Evolutionary conservation across 2,888 invertebrate species (phyloP).

Genomic region (Sylvicola cinctus): DNA sequence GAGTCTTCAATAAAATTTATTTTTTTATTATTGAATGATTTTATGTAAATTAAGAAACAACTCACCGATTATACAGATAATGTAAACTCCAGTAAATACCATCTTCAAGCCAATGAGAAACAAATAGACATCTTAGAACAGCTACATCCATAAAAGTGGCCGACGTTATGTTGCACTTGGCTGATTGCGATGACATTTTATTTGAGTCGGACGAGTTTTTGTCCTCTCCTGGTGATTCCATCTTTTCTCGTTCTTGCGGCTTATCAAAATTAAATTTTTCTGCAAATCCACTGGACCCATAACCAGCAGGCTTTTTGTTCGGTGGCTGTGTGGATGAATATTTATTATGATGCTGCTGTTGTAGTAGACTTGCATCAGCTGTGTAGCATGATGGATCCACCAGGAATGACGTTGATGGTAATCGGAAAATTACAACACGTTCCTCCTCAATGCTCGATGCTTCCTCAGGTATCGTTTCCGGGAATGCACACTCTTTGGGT

Average conservation of each 20-base stretch:
- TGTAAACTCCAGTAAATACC: constrained; percentile 95
- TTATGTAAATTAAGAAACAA: constrained; percentile 21
- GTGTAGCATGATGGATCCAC: constrained; percentile 65
- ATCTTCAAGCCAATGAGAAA: constrained; percentile 95
- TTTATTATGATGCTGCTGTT: constrained; percentile 18
- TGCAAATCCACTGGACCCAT: not conserved
- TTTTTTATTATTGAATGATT: not conserved
- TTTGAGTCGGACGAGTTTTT: constrained; percentile 28
- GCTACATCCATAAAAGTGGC: constrained; percentile 96
- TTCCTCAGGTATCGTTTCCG: constrained; percentile 83
- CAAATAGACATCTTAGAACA: constrained; percentile 84
- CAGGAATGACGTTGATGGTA: constrained; percentile 54
- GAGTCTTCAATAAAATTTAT: constrained; percentile 32
- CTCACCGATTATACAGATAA: constrained; percentile 69
- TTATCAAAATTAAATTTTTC: not conserved
- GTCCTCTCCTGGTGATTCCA: constrained; percentile 49
- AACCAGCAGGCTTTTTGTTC: too few species aligned
- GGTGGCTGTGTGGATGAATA: not conserved
- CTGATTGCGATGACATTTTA: constrained; percentile 20
- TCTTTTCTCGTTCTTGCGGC: constrained; percentile 17
- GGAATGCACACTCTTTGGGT: constrained; percentile 72
- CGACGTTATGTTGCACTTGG: constrained; percentile 40
- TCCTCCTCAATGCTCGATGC: constrained; percentile 84
- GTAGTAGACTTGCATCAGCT: constrained; percentile 61
- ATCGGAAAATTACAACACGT: constrained; percentile 72